Conservation (phyloP, 2,888 invertebrate species). For the Scotopteryx bipunctaria region DNA sequence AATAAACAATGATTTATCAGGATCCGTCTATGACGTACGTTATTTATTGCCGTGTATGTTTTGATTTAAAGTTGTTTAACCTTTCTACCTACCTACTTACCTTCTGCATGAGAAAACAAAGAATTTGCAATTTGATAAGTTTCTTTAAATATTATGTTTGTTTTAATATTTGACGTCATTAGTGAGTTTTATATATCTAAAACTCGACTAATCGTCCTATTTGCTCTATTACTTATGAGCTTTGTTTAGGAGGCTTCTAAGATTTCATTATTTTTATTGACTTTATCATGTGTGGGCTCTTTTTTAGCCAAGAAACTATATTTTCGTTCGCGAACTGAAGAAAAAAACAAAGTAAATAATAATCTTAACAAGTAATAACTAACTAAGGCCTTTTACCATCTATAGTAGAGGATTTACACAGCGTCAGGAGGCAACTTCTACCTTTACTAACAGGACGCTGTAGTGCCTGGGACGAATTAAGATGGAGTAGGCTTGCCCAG, state of each 20-base stretch:
- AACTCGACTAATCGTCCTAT: slow-evolving; percentile 24
- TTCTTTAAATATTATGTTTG: no score
- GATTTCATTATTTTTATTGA: not conserved
- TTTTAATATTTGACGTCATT: slow-evolving; percentile 34
- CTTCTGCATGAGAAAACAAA: slow-evolving; percentile 20
- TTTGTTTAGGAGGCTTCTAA: slow-evolving; percentile 6
- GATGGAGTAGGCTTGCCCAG: no score
- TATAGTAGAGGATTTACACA: no score
- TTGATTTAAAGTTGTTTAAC: slow-evolving; percentile 20
- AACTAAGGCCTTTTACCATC: no score
- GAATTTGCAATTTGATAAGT: slow-evolving; percentile 24
- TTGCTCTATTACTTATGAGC: slow-evolving; percentile 19
- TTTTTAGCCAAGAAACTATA: not conserved
- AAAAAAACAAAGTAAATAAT: no score
- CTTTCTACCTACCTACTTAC: slow-evolving; percentile 12
- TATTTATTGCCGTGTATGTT: slow-evolving; percentile 15
- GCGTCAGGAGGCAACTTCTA: no score
- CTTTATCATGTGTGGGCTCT: not conserved
- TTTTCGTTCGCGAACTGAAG: no score
- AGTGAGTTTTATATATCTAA: slow-evolving; percentile 17
- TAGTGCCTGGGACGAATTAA: no score
- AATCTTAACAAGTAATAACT: no score
- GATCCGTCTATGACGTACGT: slow-evolving; percentile 4
- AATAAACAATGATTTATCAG: not conserved
- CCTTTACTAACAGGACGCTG: no score